Base-by-base conservation (phyloP, 1,140 invertebrate species). In the Ips nitidus region DNA sequence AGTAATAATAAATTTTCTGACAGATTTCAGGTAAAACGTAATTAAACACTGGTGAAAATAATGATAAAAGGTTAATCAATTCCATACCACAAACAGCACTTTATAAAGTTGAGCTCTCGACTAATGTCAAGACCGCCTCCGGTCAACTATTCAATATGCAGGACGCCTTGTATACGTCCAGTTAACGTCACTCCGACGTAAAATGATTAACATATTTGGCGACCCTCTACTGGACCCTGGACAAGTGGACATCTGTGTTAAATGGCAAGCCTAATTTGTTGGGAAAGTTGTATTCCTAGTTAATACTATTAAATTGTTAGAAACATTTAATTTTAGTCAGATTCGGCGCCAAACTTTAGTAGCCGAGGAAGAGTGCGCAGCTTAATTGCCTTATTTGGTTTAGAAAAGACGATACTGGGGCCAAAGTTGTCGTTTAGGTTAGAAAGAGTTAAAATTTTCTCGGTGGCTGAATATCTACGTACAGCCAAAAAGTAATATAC, bases 171-270 rank as follows among this genome's bases (percentile, higher is more conserved):
- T 71, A 66, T 66, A 71, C 69, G 63, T 71, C 69, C 69, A 66
- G 69, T 71, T 71, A 71, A 66, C 63, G 69, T 71, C 69, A 71
- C 52, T 63, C 55, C 4, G 69, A 66, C 69, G 69, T 71, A 71
- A 71, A 71, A 71, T 71, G 69, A 71, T 71, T 71, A 71, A 71
- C 69, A 71, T 71, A 71, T 71, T 71, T 60, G 60, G 62, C 62
- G 63, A 71, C 69, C 69, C 69, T 71, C 69, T 42, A 57, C 57
- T 56, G 45, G 41, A 37, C 45, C 40, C 63, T 50, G 40, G 63
- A 71, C 63, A 71, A 66, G 63, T 71, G 68, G 68, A 70, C 69
- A 65, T 65, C 69, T 66, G 62, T 66, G 69, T 71, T 71, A 71
- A 71, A 66, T 71, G 69, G 62, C 69, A 71, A 71, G 62, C 47